Conservation (phyloP, 2,113 vertebrate genomes). For the Turdus rufiventris region DNA sequence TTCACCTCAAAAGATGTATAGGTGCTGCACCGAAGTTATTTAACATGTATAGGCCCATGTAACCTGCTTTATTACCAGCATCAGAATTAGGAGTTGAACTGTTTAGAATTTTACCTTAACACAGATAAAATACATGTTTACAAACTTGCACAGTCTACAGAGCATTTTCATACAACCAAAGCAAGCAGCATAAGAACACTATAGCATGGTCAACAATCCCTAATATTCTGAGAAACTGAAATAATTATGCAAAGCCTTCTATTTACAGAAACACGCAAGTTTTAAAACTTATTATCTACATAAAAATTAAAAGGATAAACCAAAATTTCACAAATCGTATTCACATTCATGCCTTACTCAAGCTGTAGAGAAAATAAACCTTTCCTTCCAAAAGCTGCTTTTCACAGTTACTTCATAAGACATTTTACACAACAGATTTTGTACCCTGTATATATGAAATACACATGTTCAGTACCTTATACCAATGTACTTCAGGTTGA, state of each 20-base stretch:
- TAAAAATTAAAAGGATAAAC: background rate
- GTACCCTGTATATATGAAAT: background rate
- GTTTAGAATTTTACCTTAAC: background rate
- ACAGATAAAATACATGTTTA: background rate
- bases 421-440: background rate
- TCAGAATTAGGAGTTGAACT: background rate
- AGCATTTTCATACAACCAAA: background rate
- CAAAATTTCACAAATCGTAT: background rate
- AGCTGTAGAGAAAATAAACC: background rate
- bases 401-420: background rate
- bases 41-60: background rate
- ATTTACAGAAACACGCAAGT: background rate
- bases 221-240: background rate
- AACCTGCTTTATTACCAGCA: background rate
- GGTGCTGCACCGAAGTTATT: background rate
- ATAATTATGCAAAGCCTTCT: background rate
- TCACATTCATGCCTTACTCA: background rate
- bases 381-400: background rate
- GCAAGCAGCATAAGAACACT: background rate
- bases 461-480: conserved; percentile 74
- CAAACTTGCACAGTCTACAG: background rate
- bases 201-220: background rate
- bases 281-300: background rate
- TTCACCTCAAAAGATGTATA: background rate
- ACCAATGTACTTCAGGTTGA: conserved; percentile 76